Evolutionary conservation across 2,113 vertebrate species (phyloP).

Genomic region (Agapornis roseicollis): DNA sequence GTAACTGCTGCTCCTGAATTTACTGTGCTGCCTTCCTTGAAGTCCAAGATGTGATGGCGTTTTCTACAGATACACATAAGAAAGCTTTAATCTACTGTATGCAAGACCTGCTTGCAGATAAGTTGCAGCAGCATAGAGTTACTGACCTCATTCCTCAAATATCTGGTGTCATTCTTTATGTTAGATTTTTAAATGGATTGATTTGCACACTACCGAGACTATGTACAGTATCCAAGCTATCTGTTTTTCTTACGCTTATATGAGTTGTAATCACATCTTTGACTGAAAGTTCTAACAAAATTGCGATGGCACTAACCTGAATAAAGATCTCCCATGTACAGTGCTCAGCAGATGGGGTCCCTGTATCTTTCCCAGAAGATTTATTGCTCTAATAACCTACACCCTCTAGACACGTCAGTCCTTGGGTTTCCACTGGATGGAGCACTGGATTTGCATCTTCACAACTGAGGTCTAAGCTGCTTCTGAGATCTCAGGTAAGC

Average conservation of each 20-base stretch:
- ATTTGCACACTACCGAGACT: neutral
- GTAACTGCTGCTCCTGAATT: neutral
- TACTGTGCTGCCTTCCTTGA: neutral
- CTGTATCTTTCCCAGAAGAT: neutral
- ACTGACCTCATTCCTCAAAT: neutral
- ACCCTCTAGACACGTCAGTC: neutral
- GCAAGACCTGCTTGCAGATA: neutral
- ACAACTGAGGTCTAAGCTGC: neutral
- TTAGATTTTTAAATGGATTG: neutral
- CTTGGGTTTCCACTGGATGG: neutral
- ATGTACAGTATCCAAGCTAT: neutral
- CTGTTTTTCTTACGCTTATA: neutral
- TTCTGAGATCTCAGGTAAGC: neutral
- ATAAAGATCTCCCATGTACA: neutral
- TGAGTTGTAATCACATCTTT: neutral
- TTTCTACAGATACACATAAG: neutral
- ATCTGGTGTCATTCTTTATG: neutral
- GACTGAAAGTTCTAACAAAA: neutral
- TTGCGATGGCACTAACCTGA: neutral
- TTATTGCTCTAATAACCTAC: neutral
- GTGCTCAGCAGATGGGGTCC: neutral
- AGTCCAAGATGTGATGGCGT: neutral
- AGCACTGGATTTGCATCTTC: neutral
- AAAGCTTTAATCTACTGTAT: neutral
- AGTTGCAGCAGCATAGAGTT: neutral